These are phyloP conservation scores for Linurgus olivaceus DNA, from an alignment of 2,797 vertebrate species.

Conservation along the genomic window DNA sequence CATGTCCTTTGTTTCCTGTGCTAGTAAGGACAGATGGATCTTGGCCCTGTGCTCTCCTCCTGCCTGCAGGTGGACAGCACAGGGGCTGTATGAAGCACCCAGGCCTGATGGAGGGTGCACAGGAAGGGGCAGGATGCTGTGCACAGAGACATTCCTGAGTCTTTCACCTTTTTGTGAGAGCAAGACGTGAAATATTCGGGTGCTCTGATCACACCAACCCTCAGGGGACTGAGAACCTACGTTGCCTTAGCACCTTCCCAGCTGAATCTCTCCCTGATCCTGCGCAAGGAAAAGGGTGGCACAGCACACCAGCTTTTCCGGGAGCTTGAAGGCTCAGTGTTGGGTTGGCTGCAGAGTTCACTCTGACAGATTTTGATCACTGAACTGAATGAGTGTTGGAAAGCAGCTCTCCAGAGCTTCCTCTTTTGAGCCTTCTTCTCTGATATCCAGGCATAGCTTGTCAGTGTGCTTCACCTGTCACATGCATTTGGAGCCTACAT, in stretches of 20 bases:
- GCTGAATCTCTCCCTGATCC: not conserved
- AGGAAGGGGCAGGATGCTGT: not conserved
- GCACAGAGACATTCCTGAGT: not conserved
- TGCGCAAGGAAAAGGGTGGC: not conserved
- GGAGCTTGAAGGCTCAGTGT: not conserved
- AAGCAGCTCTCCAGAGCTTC: not conserved
- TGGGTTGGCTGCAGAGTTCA: not conserved
- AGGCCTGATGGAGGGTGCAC: not conserved
- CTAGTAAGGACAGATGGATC: not conserved
- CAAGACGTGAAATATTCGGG: not conserved
- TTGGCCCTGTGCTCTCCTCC: not conserved
- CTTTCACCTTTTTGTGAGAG: not conserved
- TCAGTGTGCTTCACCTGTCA: not conserved
- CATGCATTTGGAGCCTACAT: not conserved
- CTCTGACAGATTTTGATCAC: not conserved
- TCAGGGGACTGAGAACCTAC: not conserved
- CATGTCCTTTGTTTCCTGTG: not conserved
- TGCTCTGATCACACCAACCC: not conserved
- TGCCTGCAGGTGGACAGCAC: not conserved
- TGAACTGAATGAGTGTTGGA: not conserved
- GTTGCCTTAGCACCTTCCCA: not conserved
- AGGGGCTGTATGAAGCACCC: not conserved
- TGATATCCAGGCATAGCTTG: not conserved
- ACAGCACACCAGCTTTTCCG: not conserved
- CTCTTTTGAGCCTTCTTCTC: not conserved